Base-by-base conservation (phyloP, 2,797 vertebrate species). In the Amphiprion clarkii region DNA sequence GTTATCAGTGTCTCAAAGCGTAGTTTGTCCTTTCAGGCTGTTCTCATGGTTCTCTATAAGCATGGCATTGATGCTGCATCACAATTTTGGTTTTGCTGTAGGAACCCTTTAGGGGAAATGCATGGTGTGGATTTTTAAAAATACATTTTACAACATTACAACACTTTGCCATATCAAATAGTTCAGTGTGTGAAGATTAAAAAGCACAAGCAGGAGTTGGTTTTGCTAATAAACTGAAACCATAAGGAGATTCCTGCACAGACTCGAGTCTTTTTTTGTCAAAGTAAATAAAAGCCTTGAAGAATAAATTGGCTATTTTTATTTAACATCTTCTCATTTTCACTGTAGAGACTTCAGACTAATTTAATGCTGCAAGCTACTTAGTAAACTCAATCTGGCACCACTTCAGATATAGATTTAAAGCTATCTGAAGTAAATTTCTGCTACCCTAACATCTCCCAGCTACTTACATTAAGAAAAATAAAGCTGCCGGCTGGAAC, bases 11-110 rank as follows among this genome's bases (percentile, higher is more conserved):
- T 70, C 64, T 70, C 54, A 70, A 76, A 67, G 69, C 68, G 13
- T 65, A 69, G 75, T 64, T 64, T 69, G 68, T 79, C 59, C 55
- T 52, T 60, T 27, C 59, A 54, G 62, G 51, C 78, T 16, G 53
- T 74, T 77, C 64, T 44, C 64, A 63, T 67, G 51, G 57, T 54
- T 33, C 33, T 77, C 48, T 68, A 67, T 55, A 55, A 21, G 31
- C 40, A 62, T 49, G 48, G 25, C 40, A 46, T 7, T 48, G 76
- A 16, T 42, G 57, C 39, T 2, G 27, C 25, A 6, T 17, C 17
- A n/a, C 13, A 31, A 46, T 33, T 53, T 40, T 36, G 31, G 13
- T 67, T 19, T 67, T 33, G 48, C n/a, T 71, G 1, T n/a, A 23
- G 23, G 71, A 64, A 55, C 44, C 55, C 16, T 68, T 58, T 0